Conservation (phyloP, 2,797 vertebrate species). For the Hippoglossus hippoglossus region DNA sequence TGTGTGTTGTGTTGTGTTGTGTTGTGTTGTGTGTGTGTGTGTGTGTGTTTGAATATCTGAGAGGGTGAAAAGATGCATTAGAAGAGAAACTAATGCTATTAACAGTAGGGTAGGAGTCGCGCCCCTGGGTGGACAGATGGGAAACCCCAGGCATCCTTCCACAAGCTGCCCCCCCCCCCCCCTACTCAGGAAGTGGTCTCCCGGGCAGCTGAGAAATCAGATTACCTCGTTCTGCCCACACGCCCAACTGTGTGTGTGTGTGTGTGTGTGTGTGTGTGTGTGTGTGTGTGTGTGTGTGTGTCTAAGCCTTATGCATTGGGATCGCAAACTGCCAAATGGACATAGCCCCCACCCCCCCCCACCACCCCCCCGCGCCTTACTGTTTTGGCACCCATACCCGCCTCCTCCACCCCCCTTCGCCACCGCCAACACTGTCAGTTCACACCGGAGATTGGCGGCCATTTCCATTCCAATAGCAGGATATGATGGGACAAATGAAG, state of each 20-base stretch:
- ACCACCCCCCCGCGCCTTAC: conserved; percentile 66
- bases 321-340: conserved; percentile 78
- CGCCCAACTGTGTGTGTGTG: conserved; percentile 48
- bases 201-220: conserved; percentile 79
- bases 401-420: conserved; percentile 4
- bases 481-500: conserved; percentile 88
- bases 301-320: conserved; percentile 62
- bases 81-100: conserved; percentile 27
- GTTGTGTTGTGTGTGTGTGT: no score
- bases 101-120: conserved; percentile 50
- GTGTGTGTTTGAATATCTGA: neutral
- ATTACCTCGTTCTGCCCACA: conserved; percentile 78
- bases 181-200: conserved; percentile 78
- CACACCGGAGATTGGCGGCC: conserved; percentile 64
- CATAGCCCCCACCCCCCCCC: conserved; percentile 52
- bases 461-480: conserved; percentile 88
- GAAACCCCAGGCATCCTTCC: conserved; percentile 69
- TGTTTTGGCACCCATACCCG: conserved; percentile 30
- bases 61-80: neutral
- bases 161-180: conserved; percentile 63
- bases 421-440: conserved; percentile 38
- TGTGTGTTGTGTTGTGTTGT: no score
- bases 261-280: conserved; percentile 38
- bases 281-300: conserved; percentile 40
- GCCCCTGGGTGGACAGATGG: conserved; percentile 66